Percentiles rank a stretch among this genome's conserved stretches.
phyloP scores from a whole-genome alignment of 2,797 vertebrate genomes.

The Mastacembelus armatus region DNA sequence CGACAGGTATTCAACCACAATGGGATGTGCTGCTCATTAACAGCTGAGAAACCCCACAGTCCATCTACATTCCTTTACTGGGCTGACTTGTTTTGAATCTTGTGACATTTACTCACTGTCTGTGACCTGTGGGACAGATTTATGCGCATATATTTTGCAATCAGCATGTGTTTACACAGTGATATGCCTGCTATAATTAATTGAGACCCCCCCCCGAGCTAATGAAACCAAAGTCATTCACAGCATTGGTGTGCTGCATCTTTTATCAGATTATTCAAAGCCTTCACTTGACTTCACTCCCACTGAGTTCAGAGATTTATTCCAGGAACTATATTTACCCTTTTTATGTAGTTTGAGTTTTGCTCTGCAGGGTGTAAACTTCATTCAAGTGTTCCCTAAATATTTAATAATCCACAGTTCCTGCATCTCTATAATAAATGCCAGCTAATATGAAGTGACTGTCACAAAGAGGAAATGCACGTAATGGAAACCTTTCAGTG shows the following conservation, averaged over 20 bases:
- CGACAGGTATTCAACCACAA: constrained; percentile 41
- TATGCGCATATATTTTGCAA: constrained; percentile 39
- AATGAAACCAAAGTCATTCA: constrained; percentile 40
- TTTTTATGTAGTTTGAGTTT: constrained; percentile 10
- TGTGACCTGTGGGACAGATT: constrained; percentile 15
- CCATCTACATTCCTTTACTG: constrained; percentile 60
- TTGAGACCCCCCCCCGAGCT: constrained; percentile 8
- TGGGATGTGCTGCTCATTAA: constrained; percentile 14
- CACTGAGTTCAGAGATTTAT: constrained; percentile 1
- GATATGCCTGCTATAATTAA: constrained; percentile 41
- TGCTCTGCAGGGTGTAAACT: constrained; percentile 27
- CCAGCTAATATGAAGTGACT: neutral
- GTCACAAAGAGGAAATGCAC: constrained; percentile 45
- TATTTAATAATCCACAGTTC: constrained; percentile 16
- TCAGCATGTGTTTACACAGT: constrained; percentile 32
- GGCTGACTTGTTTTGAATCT: constrained; percentile 55
- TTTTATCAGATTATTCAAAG: constrained; percentile 25
- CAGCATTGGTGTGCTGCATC: constrained; percentile 21
- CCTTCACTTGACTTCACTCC: constrained; percentile 6
- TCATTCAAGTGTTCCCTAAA: constrained; percentile 14
- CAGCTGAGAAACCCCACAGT: neutral
- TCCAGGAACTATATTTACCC: constrained; percentile 13
- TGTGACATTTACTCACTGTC: constrained; percentile 12
- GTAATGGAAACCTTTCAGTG: constrained; percentile 46
- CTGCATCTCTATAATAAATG: neutral